Evolutionary conservation across 2,113 vertebrate species (phyloP).

Genomic region (Typhlomys cinereus): DNA sequence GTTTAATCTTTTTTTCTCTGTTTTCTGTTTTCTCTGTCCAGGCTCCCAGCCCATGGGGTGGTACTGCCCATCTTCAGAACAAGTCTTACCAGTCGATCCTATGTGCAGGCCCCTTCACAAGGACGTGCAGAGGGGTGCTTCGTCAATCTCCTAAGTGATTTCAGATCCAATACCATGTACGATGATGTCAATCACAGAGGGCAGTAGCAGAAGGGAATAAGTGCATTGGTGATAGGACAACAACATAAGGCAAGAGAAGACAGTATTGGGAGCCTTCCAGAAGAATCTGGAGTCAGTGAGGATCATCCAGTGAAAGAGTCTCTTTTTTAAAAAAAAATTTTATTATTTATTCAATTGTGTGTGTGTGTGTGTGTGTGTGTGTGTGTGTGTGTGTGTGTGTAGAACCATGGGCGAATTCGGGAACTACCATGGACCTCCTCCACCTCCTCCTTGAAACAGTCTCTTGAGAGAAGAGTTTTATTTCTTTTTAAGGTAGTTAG

Average conservation of each 20-base stretch:
- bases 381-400: too few species aligned
- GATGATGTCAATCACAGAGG: not conserved
- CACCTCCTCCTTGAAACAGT: too few species aligned
- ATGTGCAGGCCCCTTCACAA: not conserved
- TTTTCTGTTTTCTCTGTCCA: rapidly evolving
- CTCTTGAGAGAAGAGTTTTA: not conserved
- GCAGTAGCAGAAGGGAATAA: not conserved
- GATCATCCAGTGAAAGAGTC: not conserved
- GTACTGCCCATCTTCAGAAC: not conserved
- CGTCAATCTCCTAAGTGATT: not conserved
- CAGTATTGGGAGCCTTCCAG: not conserved
- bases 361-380: too few species aligned
- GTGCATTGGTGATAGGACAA: not conserved
- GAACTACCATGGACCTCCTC: too few species aligned
- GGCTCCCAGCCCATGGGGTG: not conserved
- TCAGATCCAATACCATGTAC: not conserved
- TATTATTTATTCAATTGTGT: too few species aligned
- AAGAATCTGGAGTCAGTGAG: not conserved
- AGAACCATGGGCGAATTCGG: too few species aligned
- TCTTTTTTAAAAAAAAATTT: not conserved
- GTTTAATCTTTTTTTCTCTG: not conserved
- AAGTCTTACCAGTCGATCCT: too few species aligned
- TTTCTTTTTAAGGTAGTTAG: not conserved
- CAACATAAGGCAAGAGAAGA: not conserved
- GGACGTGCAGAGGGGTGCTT: not conserved